Conservation (phyloP, 2,113 vertebrate species). For the Myotis brandtii region DNA sequence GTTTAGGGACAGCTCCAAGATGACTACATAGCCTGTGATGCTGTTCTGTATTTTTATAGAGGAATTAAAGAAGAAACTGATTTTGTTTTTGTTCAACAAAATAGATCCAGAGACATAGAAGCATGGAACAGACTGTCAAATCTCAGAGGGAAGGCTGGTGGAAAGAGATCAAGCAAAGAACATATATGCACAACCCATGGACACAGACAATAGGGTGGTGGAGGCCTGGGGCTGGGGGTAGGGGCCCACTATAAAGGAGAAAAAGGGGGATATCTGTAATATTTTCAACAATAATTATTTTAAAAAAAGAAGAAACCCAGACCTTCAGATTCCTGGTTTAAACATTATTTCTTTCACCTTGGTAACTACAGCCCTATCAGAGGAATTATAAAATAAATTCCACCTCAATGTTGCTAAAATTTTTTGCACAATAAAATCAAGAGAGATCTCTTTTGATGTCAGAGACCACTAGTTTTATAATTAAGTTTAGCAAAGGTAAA, state of each 20-base stretch:
- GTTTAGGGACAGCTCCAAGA: not conserved
- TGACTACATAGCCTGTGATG: not conserved
- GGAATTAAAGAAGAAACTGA: not conserved
- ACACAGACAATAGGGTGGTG: no score
- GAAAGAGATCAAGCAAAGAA: no score
- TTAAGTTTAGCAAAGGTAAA: not conserved
- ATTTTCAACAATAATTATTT: no score
- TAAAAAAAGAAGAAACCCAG: not conserved
- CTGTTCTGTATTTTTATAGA: not conserved
- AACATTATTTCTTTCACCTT: not conserved
- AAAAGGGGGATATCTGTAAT: no score
- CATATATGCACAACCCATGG: no score
- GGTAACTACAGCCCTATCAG: not conserved
- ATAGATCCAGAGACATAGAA: no score
- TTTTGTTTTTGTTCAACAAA: no score
- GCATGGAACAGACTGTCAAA: no score
- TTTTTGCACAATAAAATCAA: not conserved
- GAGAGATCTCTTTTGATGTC: not conserved
- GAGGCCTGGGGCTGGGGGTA: no score
- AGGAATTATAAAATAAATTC: slow-evolving; percentile 45
- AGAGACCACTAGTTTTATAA: not conserved
- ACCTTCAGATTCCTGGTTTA: slow-evolving; percentile 23
- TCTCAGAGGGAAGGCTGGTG: no score
- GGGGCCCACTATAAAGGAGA: no score
- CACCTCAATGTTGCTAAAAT: not conserved